Conservation (phyloP, 2,113 vertebrate species). For the Takifugu flavidus region DNA sequence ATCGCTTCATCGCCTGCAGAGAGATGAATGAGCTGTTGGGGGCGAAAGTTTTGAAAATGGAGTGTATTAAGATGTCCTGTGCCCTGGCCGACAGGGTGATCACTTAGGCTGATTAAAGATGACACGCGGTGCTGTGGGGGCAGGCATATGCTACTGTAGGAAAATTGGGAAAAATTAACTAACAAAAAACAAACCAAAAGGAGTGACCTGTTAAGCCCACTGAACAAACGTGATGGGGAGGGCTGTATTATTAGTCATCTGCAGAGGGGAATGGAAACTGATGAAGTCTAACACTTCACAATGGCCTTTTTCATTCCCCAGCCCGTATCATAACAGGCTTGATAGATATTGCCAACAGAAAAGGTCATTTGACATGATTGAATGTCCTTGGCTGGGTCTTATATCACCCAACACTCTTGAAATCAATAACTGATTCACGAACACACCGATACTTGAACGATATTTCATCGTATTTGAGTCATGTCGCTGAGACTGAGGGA, state of each 20-base stretch:
- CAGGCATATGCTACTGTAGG: conserved; percentile 1
- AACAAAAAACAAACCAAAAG: not conserved
- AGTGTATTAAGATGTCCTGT: conserved; percentile 27
- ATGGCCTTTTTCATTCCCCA: conserved; percentile 29
- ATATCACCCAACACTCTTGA: conserved; percentile 13
- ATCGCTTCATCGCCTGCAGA: conserved; percentile 61
- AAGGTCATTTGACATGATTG: not conserved
- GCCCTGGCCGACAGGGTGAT: conserved; percentile 37
- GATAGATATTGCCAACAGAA: conserved; percentile 31
- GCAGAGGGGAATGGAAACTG: conserved; percentile 23
- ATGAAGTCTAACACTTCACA: conserved; percentile 27
- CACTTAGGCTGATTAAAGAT: conserved; percentile 30
- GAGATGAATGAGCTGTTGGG: conserved; percentile 70
- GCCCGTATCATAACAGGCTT: conserved; percentile 24
- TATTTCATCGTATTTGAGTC: conserved; percentile 27
- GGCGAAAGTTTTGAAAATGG: conserved; percentile 59
- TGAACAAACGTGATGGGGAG: not conserved
- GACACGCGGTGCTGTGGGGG: conserved; percentile 24
- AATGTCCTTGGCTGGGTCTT: not conserved
- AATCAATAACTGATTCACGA: conserved; percentile 38
- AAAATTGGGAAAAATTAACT: not conserved
- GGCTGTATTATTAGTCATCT: conserved; percentile 18
- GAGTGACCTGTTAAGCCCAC: not conserved
- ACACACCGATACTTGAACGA: conserved; percentile 29
- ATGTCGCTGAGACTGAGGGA: conserved; percentile 17